Base-by-base conservation (phyloP, 2,113 vertebrate species). In the Cyanoderma ruficeps region DNA sequence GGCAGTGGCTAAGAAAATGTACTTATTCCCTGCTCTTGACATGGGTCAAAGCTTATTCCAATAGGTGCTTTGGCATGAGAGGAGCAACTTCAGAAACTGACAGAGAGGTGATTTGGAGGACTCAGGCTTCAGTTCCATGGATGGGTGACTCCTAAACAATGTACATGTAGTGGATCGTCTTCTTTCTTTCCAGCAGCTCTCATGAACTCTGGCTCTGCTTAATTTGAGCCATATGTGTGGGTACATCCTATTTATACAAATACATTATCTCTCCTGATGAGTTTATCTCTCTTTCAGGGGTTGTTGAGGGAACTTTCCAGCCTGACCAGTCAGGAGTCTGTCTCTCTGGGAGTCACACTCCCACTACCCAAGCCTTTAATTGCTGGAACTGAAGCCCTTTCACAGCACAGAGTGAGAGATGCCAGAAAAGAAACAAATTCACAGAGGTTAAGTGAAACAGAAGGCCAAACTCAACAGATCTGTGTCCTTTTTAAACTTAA, bases 381-480 rank as follows among this genome's bases (percentile, higher is more conserved):
- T 46, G 16, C 28, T 53, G 52, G 15, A 15, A 14, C 52, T 52
- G 77, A 53, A 53, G 28, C 13, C 1, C 1, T 16, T 60, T 75
- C 46, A 46, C 6, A 39, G 44, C 33, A 52, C 37, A 28, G 23
- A 67, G 37, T 13, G 15, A 22, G 30, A 65, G 22, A 6, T 2
- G 10, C 15, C 39, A 53, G 24, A 25, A 39, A 60, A 57, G 5
- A 41, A 63, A 59, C 12, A 83, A 31, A 80, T 67, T 47, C 52
- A 47, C 12, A 39, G 7, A 5, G 57, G 1, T 30, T 52, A 28
- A 55, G 3, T 6, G 4, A 64, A 76, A 77, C 3, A 52, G 18
- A 81, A 81, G 49, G 23, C 15, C 23, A 56, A 30, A 49, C 15
- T 53, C 0, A 0, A 18, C 39, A 9, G 24, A 65, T 11, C 16